Evolutionary conservation across 2,113 vertebrate species (phyloP), one percentile per base, ranked within the genome.

Genomic region (Drymodes brunneopygia): DNA sequence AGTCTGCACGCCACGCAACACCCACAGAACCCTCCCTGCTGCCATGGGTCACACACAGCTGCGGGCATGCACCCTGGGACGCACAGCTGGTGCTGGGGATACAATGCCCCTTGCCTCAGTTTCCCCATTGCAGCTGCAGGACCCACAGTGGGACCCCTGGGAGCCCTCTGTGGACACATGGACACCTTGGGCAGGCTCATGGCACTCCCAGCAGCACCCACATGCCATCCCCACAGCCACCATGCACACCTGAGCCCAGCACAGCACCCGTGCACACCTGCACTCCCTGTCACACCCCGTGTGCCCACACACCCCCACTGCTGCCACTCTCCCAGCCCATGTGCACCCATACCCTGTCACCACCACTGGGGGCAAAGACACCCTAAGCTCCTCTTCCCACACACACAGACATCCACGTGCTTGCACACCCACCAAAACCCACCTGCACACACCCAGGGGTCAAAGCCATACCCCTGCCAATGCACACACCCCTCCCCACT

Each of bases 51-150:
- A 66, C 0, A 1, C 58, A 35, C 38, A 44, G 1, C 35, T 12
- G 3, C 0, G 0, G 66, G n/a, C 45, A 48, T 2, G 1, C 38
- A 5, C 9, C 7, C 24, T 2, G 0, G 42, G 18, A 42, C 0
- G 10, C 40, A 42, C 56, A 29, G 57, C 14, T 3, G 3, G 42
- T 5, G 0, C 31, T 1, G 0, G 50, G 71, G 35, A 38, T 13
- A n/a, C 44, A n/a, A 36, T 8, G 3, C 31, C 61, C 42, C 38
- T 38, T 45, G 69, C 86, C 73, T 94, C 86, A 81, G 69, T 84
- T 92, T 92, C 69, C 73, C 81, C 0, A 0, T 0, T 38, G 27
- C 5, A 2, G 65, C 54, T 38, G 60, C 4, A 19, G 58, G 20
- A 64, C 28, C 35, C 65, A 5, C 27, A 27, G 60, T 2, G 31